Conservation (phyloP, 2,113 vertebrate genomes). For the Spea multiplicata region DNA sequence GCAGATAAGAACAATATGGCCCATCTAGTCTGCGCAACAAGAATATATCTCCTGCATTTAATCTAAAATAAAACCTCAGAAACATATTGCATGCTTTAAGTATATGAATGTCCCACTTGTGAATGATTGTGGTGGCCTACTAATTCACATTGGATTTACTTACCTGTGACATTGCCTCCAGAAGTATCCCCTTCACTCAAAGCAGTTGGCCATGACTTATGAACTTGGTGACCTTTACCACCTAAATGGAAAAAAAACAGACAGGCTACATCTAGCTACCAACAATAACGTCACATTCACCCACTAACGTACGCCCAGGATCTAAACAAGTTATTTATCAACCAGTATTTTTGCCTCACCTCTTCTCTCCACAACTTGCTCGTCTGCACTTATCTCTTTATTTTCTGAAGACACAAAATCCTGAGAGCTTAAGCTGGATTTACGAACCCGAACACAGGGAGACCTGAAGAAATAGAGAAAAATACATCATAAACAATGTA, state of each 20-base stretch:
- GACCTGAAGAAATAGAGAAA: slow-evolving; percentile 58
- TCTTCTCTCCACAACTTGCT: slow-evolving; percentile 54
- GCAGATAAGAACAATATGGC: too few relatives aligned
- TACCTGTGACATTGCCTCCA: slow-evolving; percentile 52
- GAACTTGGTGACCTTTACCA: slow-evolving; percentile 70
- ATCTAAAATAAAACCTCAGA: too few relatives aligned
- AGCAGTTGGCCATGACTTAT: slow-evolving; percentile 88
- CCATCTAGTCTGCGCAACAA: too few relatives aligned
- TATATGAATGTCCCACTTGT: too few relatives aligned
- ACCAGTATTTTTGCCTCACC: slow-evolving; percentile 50
- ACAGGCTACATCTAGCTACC: too few relatives aligned
- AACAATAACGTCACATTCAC: too few relatives aligned
- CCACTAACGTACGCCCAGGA: too few relatives aligned
- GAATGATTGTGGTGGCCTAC: too few relatives aligned
- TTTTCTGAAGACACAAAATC: slow-evolving; percentile 63
- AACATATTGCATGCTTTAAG: too few relatives aligned
- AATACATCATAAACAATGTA: not conserved
- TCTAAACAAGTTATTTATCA: not conserved
- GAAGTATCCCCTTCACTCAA: slow-evolving; percentile 69
- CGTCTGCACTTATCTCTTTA: slow-evolving; percentile 50
- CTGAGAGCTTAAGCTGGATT: slow-evolving; percentile 71
- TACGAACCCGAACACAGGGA: slow-evolving; percentile 64
- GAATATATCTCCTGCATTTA: too few relatives aligned
- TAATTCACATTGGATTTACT: too few relatives aligned
- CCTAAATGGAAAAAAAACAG: too few relatives aligned